Base-by-base conservation (phyloP, 2,888 invertebrate genomes). In the Noctua janthina region DNA sequence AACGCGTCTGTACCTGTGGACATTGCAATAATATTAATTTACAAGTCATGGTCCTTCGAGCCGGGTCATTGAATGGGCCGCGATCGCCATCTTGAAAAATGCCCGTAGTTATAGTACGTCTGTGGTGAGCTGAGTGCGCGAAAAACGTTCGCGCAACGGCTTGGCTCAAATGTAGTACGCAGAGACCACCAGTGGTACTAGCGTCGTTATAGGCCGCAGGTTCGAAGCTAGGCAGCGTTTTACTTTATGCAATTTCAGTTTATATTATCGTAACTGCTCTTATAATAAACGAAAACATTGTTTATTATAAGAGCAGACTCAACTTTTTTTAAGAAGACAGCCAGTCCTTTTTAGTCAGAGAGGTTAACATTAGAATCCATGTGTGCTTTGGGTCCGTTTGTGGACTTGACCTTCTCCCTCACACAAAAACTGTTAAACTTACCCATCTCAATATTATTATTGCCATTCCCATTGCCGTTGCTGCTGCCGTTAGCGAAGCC, bases 401-500 rank as follows among this genome's bases (percentile, higher is more conserved):
- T 51, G 51, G 51, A 17, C 51, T 51, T 51, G 17, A 54, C 20
- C 7, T 54, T 2, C 54, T 20, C 54, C 7, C 15, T 6, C 20
- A 54, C 8, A 54, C 23, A 54, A 54, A 20, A 23, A 54, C 46
- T 23, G 13, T 13, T 10, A 11, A 51, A 82, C 91, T 86, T 79
- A 95, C 96, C 94, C 46, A 93, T 88, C 56, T 96, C 96, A 13
- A 92, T 93, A 83, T 95, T 95, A 79, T 89, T 82, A 29, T 84
- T 85, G 5, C 68, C 81, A 5, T 82, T 76, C 1, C 66, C 66
- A 43, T 81, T 76, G 1, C 51, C n/a, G 4, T 73, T 94, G 17
- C 95, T 95, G 75, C 95, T 94, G 90, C 93, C 93, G 2, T 94
- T 92, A 59, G 93, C 92, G 87, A 95, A 94, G 0, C 95, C 95